These are phyloP conservation scores for Crocallis elinguaria DNA, from an alignment of 2,888 invertebrate species.

Conservation along the genomic window DNA sequence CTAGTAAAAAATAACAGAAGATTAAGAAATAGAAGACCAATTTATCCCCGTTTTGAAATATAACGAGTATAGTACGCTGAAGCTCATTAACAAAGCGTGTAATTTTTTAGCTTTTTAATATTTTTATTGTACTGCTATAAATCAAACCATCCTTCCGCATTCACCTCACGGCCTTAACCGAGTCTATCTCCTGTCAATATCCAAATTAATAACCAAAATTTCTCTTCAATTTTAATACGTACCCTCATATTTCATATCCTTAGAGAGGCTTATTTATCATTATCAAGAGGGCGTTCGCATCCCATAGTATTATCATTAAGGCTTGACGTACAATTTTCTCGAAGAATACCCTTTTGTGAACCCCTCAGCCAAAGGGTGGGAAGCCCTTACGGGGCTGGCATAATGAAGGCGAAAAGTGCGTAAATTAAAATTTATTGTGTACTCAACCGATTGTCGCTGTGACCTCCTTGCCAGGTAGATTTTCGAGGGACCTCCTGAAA, in stretches of 20 bases:
- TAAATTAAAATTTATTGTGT: slow-evolving; percentile 38
- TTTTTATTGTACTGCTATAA: not conserved
- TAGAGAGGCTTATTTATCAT: slow-evolving; percentile 32
- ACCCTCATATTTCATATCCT: slow-evolving; percentile 30
- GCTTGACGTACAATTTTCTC: slow-evolving; percentile 38
- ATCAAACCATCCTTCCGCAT: not conserved
- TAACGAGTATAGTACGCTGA: no score
- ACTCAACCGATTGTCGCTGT: slow-evolving; percentile 26
- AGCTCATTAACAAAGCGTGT: no score
- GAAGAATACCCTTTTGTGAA: slow-evolving; percentile 34
- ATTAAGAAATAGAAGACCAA: no score
- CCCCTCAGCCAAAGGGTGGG: slow-evolving; percentile 20
- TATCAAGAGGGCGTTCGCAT: slow-evolving; percentile 27
- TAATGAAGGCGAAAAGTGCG: slow-evolving; percentile 38
- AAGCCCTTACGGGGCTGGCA: slow-evolving; percentile 26
- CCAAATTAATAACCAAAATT: slow-evolving; percentile 27
- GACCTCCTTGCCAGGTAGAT: slow-evolving; percentile 8
- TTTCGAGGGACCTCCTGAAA: slow-evolving; percentile 1
- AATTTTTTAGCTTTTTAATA: no score
- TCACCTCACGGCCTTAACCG: not conserved
- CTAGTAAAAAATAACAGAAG: no score
- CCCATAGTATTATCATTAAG: slow-evolving; percentile 31
- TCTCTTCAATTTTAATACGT: slow-evolving; percentile 11
- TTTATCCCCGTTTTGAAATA: no score
- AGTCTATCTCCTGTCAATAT: slow-evolving; percentile 6